Evolutionary conservation across 1,140 invertebrate species (phyloP).

Genomic region (Stegodyphus dumicola): DNA sequence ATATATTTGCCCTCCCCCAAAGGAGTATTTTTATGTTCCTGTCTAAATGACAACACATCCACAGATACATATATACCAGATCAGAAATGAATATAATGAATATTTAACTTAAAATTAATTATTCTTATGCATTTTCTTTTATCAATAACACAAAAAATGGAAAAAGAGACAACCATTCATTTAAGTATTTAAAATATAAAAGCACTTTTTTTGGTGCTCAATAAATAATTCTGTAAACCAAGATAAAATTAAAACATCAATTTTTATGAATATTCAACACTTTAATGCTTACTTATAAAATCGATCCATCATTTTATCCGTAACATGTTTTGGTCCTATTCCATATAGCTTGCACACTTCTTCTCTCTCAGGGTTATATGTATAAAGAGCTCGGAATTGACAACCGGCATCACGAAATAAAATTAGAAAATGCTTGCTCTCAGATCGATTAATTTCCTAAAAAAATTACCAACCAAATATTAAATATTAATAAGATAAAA

Average conservation of each 20-base stretch:
- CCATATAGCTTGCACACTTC: constrained; percentile 93
- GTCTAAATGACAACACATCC: too few species aligned
- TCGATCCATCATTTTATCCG: constrained; percentile 97
- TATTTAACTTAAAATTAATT: neutral
- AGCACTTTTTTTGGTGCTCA: neutral
- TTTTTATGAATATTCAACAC: neutral
- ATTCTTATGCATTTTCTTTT: neutral
- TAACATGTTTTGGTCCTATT: constrained; percentile 93
- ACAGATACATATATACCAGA: too few species aligned
- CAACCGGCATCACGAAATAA: constrained; percentile 97
- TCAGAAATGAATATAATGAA: too few species aligned
- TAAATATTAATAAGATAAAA: too few species aligned
- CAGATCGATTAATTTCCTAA: constrained; percentile 88
- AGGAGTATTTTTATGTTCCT: too few species aligned
- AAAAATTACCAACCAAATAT: constrained; percentile 2
- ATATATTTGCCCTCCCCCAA: too few species aligned
- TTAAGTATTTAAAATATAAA: neutral
- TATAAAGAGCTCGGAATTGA: constrained; percentile 97
- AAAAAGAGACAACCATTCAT: neutral
- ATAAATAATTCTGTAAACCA: neutral
- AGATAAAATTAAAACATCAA: neutral
- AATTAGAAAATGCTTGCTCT: constrained; percentile 97
- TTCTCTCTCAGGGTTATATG: constrained; percentile 92
- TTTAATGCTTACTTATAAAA: constrained; percentile 90
- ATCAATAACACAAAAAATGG: neutral